These are phyloP conservation scores for Girardinus metallicus DNA, from an alignment of 2,797 vertebrate genomes.

Conservation along the genomic window DNA sequence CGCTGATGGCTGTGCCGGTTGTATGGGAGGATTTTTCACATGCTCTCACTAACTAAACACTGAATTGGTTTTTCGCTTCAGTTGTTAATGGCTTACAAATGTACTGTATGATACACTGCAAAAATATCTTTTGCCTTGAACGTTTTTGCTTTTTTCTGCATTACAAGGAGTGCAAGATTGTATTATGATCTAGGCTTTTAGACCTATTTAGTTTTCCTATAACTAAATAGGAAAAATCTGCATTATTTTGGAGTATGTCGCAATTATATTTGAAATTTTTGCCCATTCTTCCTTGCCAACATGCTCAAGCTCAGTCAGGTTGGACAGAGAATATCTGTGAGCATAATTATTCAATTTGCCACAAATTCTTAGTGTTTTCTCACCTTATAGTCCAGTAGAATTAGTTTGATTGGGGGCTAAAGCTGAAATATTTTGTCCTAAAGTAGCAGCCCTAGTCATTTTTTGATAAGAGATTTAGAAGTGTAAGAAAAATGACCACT, in stretches of 20 bases:
- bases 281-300: neutral
- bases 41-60: constrained; percentile 54
- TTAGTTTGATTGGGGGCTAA: too few relatives aligned
- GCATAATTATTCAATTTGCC: neutral
- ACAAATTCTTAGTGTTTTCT: neutral
- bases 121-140: neutral
- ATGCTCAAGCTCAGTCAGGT: neutral
- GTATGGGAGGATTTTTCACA: constrained; percentile 40
- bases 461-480: too few relatives aligned
- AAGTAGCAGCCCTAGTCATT: too few relatives aligned
- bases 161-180: neutral
- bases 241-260: neutral
- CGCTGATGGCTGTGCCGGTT: constrained; percentile 41
- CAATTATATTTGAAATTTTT: neutral
- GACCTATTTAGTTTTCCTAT: neutral
- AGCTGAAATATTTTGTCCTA: too few relatives aligned
- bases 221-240: neutral
- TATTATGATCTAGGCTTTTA: neutral
- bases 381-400: too few relatives aligned
- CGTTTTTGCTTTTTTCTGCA: neutral
- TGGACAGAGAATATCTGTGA: neutral
- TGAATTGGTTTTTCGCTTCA: constrained; percentile 40
- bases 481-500: too few relatives aligned
- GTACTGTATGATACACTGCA: neutral
- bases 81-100: constrained; percentile 34